phyloP scores from a whole-genome alignment of 2,113 vertebrate species.

The Anser brachyrhynchus region DNA sequence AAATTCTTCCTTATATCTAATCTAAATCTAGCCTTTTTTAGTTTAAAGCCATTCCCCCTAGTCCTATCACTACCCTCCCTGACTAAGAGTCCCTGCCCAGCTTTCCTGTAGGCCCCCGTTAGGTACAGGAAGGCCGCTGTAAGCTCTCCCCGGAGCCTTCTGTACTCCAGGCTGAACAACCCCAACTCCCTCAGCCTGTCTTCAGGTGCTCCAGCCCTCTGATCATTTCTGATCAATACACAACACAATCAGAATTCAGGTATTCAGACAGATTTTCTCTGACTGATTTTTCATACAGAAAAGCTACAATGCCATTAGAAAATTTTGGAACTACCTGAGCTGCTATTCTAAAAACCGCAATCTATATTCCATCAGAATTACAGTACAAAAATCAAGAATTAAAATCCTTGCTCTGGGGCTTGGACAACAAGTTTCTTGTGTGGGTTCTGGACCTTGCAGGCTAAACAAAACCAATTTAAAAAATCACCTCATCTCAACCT shows the following conservation, averaged over 20 bases:
- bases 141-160: background rate
- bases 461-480: background rate
- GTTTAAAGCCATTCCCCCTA: background rate
- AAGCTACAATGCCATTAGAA: background rate
- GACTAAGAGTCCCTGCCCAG: background rate
- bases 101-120: too few species aligned
- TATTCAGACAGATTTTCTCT: background rate
- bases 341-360: background rate
- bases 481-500: conserved; percentile 56
- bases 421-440: background rate
- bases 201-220: background rate
- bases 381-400: background rate
- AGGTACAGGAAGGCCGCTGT: background rate
- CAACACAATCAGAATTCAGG: background rate
- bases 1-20: background rate
- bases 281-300: background rate
- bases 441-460: background rate
- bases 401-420: background rate
- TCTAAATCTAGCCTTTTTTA: background rate
- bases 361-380: background rate
- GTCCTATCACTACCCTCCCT: background rate
- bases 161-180: background rate
- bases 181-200: background rate
- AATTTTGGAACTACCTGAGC: background rate
- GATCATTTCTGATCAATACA: background rate